Conservation (phyloP, 2,888 invertebrate genomes). For the Taphrorychus bicolor region DNA sequence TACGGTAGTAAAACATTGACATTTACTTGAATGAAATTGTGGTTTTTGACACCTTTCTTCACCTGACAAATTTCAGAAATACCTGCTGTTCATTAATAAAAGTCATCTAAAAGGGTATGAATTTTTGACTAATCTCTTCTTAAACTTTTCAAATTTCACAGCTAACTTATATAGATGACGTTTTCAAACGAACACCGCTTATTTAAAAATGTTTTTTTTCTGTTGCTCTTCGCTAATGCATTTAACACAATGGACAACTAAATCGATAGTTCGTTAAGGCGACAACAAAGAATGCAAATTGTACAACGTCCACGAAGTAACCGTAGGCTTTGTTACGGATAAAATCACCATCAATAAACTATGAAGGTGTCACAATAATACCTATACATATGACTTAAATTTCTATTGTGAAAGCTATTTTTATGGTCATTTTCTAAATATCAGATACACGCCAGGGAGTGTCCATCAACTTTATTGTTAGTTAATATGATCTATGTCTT, state of each 20-base stretch:
- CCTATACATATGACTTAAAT: conserved; percentile 7
- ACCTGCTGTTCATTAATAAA: too few species aligned
- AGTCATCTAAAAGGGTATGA: too few species aligned
- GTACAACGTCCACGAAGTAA: background rate
- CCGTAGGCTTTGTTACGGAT: conserved; percentile 2
- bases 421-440: conserved; percentile 6
- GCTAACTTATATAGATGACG: too few species aligned
- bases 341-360: conserved; percentile 17
- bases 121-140: too few species aligned
- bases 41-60: too few species aligned
- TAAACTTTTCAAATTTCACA: too few species aligned
- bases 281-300: background rate
- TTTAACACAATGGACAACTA: too few species aligned
- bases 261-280: too few species aligned
- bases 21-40: background rate
- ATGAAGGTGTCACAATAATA: background rate
- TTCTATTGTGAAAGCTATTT: conserved; percentile 22
- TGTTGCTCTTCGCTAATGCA: too few species aligned
- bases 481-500: conserved; percentile 9
- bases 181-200: too few species aligned
- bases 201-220: too few species aligned
- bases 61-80: too few species aligned
- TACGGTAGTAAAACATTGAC: background rate
- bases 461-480: background rate
- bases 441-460: background rate